A percentile compares a stretch with the other conserved stretches of the same genome.
phyloP scores from a whole-genome alignment of 2,797 vertebrate genomes.

The Girardinus metallicus region DNA sequence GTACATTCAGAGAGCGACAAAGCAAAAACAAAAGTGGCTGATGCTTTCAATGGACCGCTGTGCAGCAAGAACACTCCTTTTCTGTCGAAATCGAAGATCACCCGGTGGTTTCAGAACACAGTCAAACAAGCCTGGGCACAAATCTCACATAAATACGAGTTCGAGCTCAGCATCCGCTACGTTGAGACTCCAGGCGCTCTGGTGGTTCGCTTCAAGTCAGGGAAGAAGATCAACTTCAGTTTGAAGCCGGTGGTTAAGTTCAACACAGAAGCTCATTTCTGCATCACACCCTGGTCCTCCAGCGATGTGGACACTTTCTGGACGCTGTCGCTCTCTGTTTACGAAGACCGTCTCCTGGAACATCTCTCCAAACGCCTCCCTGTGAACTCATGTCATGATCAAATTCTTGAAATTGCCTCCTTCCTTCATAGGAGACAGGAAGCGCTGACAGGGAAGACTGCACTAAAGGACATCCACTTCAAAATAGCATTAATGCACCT shows the following conservation, averaged over 20 bases:
- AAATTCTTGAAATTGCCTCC: constrained; percentile 86
- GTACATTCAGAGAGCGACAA: constrained; percentile 78
- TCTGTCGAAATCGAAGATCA: constrained; percentile 84
- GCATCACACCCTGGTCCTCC: constrained; percentile 74
- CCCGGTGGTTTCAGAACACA: constrained; percentile 88
- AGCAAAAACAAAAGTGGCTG: constrained; percentile 10
- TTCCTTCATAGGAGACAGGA: constrained; percentile 89
- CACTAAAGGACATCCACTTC: constrained; percentile 85
- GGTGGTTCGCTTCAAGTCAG: constrained; percentile 88
- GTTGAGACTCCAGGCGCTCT: constrained; percentile 82
- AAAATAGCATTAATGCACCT: constrained; percentile 88
- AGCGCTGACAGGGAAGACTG: constrained; percentile 80
- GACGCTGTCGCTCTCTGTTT: constrained; percentile 84
- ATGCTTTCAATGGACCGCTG: constrained; percentile 71
- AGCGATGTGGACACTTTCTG: constrained; percentile 78
- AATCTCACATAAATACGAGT: constrained; percentile 93
- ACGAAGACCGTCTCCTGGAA: constrained; percentile 85
- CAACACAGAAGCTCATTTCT: constrained; percentile 83
- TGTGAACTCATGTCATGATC: constrained; percentile 85
- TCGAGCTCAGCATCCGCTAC: constrained; percentile 85
- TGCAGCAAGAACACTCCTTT: constrained; percentile 82
- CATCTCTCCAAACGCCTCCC: constrained; percentile 79
- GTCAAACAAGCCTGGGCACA: constrained; percentile 88
- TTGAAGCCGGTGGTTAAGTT: constrained; percentile 88
- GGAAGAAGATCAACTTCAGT: constrained; percentile 84